Percentiles rank a stretch among this genome's conserved stretches.
Evolutionary conservation across 2,797 vertebrate species (phyloP).

Genomic region (Lacerta bilineata): DNA sequence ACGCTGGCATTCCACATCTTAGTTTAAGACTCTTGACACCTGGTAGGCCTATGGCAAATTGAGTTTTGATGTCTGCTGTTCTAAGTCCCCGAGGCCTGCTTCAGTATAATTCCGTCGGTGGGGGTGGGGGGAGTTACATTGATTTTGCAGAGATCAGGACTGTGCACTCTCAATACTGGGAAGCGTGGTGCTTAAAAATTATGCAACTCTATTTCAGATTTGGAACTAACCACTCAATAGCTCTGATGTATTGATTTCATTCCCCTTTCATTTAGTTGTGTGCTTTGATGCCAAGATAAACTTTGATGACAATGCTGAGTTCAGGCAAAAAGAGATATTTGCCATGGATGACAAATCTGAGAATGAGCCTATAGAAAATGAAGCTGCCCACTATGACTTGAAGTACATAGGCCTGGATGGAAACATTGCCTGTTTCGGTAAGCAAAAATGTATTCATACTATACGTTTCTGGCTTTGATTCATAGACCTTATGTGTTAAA

Average conservation of each 20-base stretch:
- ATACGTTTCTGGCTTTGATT: background rate
- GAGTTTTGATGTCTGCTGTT: background rate
- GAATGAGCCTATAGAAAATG: conserved; percentile 93
- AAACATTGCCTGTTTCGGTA: conserved; percentile 99
- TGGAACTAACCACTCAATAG: conserved; percentile 9
- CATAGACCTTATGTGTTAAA: background rate
- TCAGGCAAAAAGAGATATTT: conserved; percentile 96
- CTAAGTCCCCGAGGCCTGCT: background rate
- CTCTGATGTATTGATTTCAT: background rate
- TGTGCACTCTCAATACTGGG: background rate
- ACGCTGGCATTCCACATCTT: background rate
- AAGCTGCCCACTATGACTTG: conserved; percentile 95
- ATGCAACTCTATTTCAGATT: conserved; percentile 17
- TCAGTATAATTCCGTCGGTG: background rate
- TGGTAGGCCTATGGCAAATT: background rate
- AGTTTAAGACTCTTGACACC: background rate
- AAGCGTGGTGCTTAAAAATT: background rate
- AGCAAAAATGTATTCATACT: conserved; percentile 56
- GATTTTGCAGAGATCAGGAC: background rate
- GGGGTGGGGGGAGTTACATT: background rate
- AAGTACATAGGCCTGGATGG: conserved; percentile 98
- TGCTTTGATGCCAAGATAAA: conserved; percentile 99
- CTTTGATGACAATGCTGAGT: conserved; percentile 99
- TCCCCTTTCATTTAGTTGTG: conserved; percentile 85
- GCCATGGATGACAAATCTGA: conserved; percentile 96